Evolutionary conservation across 2,888 invertebrate species (phyloP).

Genomic region (Cephus pulcher): DNA sequence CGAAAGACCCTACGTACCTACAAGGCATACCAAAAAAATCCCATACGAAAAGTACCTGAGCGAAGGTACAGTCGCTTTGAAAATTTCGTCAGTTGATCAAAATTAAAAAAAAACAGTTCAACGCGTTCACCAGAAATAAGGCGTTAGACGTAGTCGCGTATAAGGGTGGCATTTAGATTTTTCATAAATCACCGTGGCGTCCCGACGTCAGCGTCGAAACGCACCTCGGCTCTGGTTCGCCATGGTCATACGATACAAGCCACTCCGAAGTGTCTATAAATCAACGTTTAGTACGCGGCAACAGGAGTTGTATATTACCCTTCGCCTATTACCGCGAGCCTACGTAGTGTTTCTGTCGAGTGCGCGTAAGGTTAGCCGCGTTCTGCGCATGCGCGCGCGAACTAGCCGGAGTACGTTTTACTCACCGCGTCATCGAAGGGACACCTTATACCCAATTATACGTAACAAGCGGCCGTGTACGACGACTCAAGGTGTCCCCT

Average conservation of each 20-base stretch:
- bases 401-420: not conserved
- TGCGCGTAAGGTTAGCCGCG: not conserved
- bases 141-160: too few relatives aligned
- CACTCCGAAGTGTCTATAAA: conserved; percentile 31
- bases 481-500: not conserved
- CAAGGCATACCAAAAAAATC: too few relatives aligned
- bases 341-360: conserved; percentile 15
- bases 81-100: too few relatives aligned
- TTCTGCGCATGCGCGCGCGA: not conserved
- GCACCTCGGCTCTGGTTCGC: too few relatives aligned
- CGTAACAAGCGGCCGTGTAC: conserved; percentile 31
- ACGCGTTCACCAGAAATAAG: too few relatives aligned
- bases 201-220: too few relatives aligned
- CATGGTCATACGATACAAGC: not conserved
- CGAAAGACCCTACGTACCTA: too few relatives aligned
- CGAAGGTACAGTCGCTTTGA: too few relatives aligned
- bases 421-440: conserved; percentile 2
- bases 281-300: conserved; percentile 27
- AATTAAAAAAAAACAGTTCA: too few relatives aligned
- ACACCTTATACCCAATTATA: conserved; percentile 33
- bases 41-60: too few relatives aligned
- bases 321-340: conserved; percentile 32
- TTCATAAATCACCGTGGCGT: too few relatives aligned
- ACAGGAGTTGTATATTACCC: conserved; percentile 38
- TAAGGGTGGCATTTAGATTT: too few relatives aligned